Percentiles rank a stretch among this genome's conserved stretches.
Conservation (phyloP, 2,888 invertebrate genomes). For the Dryomyza anilis region DNA sequence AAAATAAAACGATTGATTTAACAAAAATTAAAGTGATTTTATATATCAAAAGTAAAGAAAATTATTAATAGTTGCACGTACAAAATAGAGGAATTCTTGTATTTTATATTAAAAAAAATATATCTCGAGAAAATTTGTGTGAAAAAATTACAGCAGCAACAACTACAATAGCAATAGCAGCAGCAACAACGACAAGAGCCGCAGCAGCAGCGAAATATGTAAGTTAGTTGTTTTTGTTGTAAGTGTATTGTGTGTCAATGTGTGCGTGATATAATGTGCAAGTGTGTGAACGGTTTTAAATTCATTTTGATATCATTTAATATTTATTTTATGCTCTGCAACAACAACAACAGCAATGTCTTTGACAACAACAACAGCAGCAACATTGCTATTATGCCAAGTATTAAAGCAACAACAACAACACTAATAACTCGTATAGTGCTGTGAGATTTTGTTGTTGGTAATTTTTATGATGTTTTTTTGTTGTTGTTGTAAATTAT, state of each 20-base stretch:
- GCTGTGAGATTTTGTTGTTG: too few relatives aligned
- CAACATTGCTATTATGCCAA: too few relatives aligned
- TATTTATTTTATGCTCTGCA: neutral
- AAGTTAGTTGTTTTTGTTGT: neutral
- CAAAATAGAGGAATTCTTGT: neutral
- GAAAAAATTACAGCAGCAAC: neutral
- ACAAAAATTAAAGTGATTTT: too few relatives aligned
- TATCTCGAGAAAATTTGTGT: neutral
- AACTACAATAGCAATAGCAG: neutral
- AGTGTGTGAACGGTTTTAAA: neutral
- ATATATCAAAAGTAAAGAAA: too few relatives aligned
- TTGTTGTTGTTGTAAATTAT: neutral
- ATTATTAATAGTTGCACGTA: too few relatives aligned
- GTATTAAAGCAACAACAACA: neutral
- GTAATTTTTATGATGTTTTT: too few relatives aligned
- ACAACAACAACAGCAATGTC: neutral
- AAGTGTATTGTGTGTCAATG: neutral
- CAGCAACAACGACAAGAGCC: too few relatives aligned
- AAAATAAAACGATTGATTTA: too few relatives aligned
- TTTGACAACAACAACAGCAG: neutral
- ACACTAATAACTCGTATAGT: neutral
- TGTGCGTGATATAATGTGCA: neutral
- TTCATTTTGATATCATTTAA: neutral
- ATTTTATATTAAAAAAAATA: conserved; percentile 5
- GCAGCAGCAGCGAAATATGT: neutral